Percentiles rank a stretch among this genome's conserved stretches.
Conservation (phyloP, 1,140 invertebrate species). For the Drosophila erecta region DNA sequence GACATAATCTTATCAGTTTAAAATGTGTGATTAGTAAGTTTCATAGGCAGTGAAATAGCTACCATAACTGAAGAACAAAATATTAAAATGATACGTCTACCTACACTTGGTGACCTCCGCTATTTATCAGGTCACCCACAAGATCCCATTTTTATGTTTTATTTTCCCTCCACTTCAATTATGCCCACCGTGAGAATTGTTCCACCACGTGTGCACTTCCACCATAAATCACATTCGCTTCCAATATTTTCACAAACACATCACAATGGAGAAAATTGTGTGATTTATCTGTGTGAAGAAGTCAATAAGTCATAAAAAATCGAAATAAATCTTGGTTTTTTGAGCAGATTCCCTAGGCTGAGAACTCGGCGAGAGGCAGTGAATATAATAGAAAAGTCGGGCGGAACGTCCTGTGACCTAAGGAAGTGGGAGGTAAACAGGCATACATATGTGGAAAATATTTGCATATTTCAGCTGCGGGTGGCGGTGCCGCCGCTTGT, state of each 20-base stretch:
- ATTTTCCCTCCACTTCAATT: constrained; percentile 27
- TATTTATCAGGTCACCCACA: constrained; percentile 16
- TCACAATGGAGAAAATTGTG: constrained; percentile 71
- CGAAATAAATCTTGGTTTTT: constrained; percentile 68
- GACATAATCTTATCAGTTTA: no score
- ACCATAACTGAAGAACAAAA: no score
- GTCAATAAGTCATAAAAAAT: constrained; percentile 80
- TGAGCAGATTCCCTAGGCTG: constrained; percentile 10
- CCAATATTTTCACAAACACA: constrained; percentile 80
- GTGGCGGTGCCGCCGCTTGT: constrained; percentile 40
- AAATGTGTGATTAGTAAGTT: no score
- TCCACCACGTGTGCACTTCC: constrained; percentile 39
- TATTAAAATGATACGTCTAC: no score
- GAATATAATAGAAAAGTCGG: constrained; percentile 18
- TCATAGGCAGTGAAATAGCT: no score
- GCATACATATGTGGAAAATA: constrained; percentile 76
- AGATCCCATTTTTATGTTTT: neutral
- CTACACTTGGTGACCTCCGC: constrained; percentile 1
- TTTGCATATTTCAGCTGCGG: constrained; percentile 65
- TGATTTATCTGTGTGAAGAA: constrained; percentile 79
- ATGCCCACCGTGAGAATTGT: constrained; percentile 44
- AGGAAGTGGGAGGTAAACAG: constrained; percentile 34
- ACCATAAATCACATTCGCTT: constrained; percentile 71
- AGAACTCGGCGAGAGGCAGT: constrained; percentile 18
- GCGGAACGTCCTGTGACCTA: constrained; percentile 11